Percentiles rank a stretch among this genome's conserved stretches.
These are phyloP conservation scores for Pollenia labialis DNA, from an alignment of 2,888 invertebrate species.

Conservation along the genomic window DNA sequence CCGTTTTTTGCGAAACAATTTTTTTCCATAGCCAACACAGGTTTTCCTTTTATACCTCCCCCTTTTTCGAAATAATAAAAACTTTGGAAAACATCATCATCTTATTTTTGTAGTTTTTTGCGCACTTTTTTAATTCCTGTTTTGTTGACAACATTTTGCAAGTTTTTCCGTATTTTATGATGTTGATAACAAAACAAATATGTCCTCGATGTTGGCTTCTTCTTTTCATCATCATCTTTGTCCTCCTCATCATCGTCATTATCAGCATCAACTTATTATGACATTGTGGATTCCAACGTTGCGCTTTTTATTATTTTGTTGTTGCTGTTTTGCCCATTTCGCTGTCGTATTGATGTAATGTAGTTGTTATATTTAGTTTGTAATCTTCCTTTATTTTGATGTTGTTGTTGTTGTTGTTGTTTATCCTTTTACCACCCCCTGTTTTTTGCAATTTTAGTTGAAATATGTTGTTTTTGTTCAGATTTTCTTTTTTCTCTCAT, in stretches of 20 bases:
- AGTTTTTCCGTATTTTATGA: conserved; percentile 21
- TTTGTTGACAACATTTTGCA: conserved; percentile 23
- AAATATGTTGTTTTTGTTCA: conserved; percentile 20
- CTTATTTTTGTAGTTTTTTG: background rate
- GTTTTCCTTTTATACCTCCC: background rate
- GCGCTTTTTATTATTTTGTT: conserved; percentile 44
- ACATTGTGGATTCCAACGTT: conserved; percentile 53
- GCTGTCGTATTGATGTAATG: background rate
- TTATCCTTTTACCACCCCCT: conserved; percentile 49
- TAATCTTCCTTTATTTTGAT: conserved; percentile 7
- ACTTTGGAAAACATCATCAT: conserved; percentile 11
- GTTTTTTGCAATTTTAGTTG: conserved; percentile 8
- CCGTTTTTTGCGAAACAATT: background rate
- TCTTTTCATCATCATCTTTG: conserved; percentile 3
- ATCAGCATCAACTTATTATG: conserved; percentile 44
- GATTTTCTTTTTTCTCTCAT: background rate
- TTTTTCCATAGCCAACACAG: background rate
- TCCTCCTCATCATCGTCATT: conserved; percentile 19
- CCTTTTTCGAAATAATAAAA: conserved; percentile 29
- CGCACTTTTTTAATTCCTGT: background rate
- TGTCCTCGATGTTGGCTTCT: conserved; percentile 39
- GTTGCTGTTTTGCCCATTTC: background rate
- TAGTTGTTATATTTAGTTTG: conserved; percentile 10
- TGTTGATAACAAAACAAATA: conserved; percentile 19
- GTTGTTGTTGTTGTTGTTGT: background rate